A percentile compares a stretch with the other conserved stretches of the same genome.
Evolutionary conservation across 1,140 invertebrate genomes (phyloP).

Genomic region (Caerostris darwini): DNA sequence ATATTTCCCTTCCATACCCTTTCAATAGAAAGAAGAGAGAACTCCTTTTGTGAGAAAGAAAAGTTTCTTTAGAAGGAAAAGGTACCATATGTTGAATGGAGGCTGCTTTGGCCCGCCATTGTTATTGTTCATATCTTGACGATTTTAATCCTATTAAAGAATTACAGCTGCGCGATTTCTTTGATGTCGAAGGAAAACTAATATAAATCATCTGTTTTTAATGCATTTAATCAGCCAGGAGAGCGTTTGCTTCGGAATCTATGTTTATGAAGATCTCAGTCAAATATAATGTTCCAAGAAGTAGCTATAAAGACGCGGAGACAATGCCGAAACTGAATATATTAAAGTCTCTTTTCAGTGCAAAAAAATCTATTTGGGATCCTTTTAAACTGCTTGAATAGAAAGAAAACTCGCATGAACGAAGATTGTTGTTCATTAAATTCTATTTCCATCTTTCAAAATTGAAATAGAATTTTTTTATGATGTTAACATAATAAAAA

Average conservation of each 20-base stretch:
- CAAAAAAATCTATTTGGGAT: background rate
- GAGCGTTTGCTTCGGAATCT: background rate
- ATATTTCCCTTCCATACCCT: conserved; percentile 47
- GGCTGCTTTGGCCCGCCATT: background rate
- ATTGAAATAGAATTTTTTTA: too few relatives aligned
- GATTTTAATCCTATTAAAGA: conserved; percentile 58
- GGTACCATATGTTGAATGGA: conserved; percentile 38
- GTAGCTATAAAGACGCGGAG: background rate
- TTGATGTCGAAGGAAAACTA: background rate
- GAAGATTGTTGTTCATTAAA: background rate
- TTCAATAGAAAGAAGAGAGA: conserved; percentile 25
- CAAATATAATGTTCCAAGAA: background rate
- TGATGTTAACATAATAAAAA: too few relatives aligned
- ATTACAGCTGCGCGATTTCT: conserved; percentile 27
- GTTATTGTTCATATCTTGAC: conserved; percentile 55
- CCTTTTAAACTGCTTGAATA: background rate
- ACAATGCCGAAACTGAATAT: background rate
- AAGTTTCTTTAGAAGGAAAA: conserved; percentile 31
- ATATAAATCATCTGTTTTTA: conserved; percentile 41
- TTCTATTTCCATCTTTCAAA: background rate
- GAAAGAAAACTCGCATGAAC: background rate
- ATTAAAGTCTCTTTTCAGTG: background rate
- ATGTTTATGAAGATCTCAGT: background rate
- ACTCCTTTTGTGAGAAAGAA: background rate
- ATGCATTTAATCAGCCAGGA: background rate